These are phyloP conservation scores for Apocheima hispidaria DNA, from an alignment of 2,888 invertebrate genomes.

Conservation along the genomic window DNA sequence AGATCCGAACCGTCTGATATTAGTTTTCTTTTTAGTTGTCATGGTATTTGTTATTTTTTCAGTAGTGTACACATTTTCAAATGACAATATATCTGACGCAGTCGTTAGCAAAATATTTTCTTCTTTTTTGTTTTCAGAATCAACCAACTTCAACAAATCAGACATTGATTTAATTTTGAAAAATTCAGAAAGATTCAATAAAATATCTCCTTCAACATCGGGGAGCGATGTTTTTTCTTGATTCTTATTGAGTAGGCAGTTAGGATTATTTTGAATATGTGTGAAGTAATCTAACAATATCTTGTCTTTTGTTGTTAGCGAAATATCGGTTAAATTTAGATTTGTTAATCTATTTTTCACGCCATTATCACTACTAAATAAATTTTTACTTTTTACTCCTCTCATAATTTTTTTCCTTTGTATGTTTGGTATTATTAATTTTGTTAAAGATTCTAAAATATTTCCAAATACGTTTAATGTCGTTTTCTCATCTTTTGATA, in stretches of 20 bases:
- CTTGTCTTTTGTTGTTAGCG: conserved; percentile 70
- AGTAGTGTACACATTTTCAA: conserved; percentile 4
- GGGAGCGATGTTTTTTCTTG: conserved; percentile 42
- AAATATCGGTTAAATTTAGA: conserved; percentile 57
- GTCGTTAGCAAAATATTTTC: conserved; percentile 32
- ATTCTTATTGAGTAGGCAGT: conserved; percentile 58
- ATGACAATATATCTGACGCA: conserved; percentile 21
- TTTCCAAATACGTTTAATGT: conserved; percentile 66
- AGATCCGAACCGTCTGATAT: conserved; percentile 44
- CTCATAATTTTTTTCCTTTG: conserved; percentile 55
- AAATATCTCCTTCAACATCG: conserved; percentile 66
- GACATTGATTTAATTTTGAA: conserved; percentile 72
- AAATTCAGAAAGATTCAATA: conserved; percentile 73
- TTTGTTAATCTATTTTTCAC: conserved; percentile 56
- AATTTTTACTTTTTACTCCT: conserved; percentile 54
- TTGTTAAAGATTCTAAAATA: conserved; percentile 70
- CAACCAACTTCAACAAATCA: conserved; percentile 66
- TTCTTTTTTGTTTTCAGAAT: conserved; percentile 21
- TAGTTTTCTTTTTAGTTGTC: conserved; percentile 23
- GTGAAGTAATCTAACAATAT: conserved; percentile 70
- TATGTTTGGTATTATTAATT: conserved; percentile 65
- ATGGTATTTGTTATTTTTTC: conserved; percentile 2
- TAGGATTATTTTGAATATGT: conserved; percentile 65
- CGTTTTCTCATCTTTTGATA: conserved; percentile 52
- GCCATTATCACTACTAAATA: conserved; percentile 50